Percentiles rank a stretch among this genome's conserved stretches.
phyloP scores from a whole-genome alignment of 1,140 invertebrate genomes.

The Panagrolaimus sp. region DNA sequence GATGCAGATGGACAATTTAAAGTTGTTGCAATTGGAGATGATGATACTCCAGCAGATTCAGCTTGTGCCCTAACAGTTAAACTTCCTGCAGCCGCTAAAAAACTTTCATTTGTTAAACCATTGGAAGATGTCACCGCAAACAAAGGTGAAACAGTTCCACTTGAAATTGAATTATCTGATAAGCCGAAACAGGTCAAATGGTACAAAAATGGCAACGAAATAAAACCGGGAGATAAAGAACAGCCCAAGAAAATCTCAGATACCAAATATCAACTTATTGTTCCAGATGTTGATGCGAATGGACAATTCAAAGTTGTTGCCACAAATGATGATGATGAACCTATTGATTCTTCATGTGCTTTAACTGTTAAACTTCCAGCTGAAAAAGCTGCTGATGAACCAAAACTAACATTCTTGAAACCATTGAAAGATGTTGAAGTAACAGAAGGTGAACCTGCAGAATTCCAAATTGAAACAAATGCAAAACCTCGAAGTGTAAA shows the following conservation, averaged over 20 bases:
- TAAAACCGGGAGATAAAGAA: slow-evolving; percentile 37
- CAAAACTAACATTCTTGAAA: slow-evolving; percentile 49
- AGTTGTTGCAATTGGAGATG: slow-evolving; percentile 60
- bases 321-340: slow-evolving; percentile 71
- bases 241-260: slow-evolving; percentile 30
- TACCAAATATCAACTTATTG: slow-evolving; percentile 31
- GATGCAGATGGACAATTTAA: slow-evolving; percentile 42
- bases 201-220: slow-evolving; percentile 58
- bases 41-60: slow-evolving; percentile 15
- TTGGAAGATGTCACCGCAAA: slow-evolving; percentile 60
- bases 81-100: slow-evolving; percentile 35
- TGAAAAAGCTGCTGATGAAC: slow-evolving; percentile 30
- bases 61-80: slow-evolving; percentile 27
- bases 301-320: slow-evolving; percentile 39
- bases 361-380: slow-evolving; percentile 60
- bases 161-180: slow-evolving; percentile 66
- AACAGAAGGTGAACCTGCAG: slow-evolving; percentile 51
- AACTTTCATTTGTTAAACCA: slow-evolving; percentile 9
- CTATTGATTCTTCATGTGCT: slow-evolving; percentile 59
- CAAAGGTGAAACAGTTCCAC: slow-evolving; percentile 25
- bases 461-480: slow-evolving; percentile 53
- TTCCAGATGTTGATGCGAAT: slow-evolving; percentile 37
- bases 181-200: slow-evolving; percentile 62
- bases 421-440: slow-evolving; percentile 51
- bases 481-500: slow-evolving; percentile 45